These are phyloP conservation scores for Drosophila emarginata DNA, from an alignment of 2,888 invertebrate genomes.

Conservation along the genomic window DNA sequence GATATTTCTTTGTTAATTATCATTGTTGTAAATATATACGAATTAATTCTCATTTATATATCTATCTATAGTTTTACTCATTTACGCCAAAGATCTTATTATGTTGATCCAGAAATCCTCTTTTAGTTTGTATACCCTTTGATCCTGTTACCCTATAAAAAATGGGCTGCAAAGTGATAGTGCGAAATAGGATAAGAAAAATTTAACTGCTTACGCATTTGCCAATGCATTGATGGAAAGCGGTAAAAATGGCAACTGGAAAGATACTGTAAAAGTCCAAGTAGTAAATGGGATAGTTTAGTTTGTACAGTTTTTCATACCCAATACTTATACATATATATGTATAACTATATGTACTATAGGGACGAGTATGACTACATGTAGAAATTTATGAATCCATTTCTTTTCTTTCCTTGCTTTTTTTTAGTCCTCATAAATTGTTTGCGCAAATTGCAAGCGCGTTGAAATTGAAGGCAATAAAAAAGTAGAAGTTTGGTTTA, in stretches of 20 bases:
- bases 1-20: no score
- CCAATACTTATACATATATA: background rate
- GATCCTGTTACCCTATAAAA: background rate
- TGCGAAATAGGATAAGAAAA: constrained; percentile 22
- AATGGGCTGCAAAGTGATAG: background rate
- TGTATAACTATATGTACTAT: constrained; percentile 13
- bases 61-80: no score
- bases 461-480: constrained; percentile 43
- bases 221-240: constrained; percentile 29
- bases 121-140: background rate
- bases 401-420: constrained; percentile 20
- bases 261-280: background rate
- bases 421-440: constrained; percentile 10
- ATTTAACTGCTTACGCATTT: constrained; percentile 35
- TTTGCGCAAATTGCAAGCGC: constrained; percentile 26
- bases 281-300: constrained; percentile 37
- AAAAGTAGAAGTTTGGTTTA: constrained; percentile 12
- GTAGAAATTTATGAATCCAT: constrained; percentile 10
- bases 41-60: no score
- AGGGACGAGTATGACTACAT: background rate
- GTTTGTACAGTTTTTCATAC: constrained; percentile 23
- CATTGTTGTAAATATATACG: no score
- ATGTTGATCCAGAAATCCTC: no score
- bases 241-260: constrained; percentile 31
- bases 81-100: no score